Conservation (phyloP, 2,888 invertebrate genomes). For the Shargacucullia verbasci region DNA sequence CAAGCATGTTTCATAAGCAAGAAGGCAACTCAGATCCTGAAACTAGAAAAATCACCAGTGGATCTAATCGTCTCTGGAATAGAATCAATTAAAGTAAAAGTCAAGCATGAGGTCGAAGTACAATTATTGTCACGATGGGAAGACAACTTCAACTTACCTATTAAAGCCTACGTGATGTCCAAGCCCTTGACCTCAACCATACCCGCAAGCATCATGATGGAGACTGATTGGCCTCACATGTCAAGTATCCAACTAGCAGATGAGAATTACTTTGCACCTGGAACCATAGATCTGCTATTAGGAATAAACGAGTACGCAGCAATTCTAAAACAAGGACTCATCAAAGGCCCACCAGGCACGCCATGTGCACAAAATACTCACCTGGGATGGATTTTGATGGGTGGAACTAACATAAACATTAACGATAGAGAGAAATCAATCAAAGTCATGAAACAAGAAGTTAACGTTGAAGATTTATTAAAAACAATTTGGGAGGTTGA, state of each 20-base stretch:
- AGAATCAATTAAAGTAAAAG: slow-evolving; percentile 33
- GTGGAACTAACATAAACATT: not conserved
- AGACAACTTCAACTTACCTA: slow-evolving; percentile 16
- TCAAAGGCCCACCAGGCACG: slow-evolving; percentile 28
- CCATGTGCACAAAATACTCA: slow-evolving; percentile 4
- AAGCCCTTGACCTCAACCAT: slow-evolving; percentile 4
- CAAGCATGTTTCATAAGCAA: slow-evolving; percentile 46
- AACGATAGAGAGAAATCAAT: not conserved
- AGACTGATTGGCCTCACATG: too few species aligned
- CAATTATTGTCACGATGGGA: slow-evolving; percentile 20
- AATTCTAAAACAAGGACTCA: slow-evolving; percentile 4
- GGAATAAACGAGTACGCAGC: slow-evolving; percentile 36
- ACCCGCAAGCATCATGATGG: too few species aligned
- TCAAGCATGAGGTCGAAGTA: slow-evolving; percentile 34
- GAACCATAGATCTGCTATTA: slow-evolving; percentile 49
- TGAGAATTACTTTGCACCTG: slow-evolving; percentile 37
- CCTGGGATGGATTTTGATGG: slow-evolving; percentile 20
- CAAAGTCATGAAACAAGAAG: slow-evolving; percentile 1
- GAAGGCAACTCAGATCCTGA: slow-evolving; percentile 35
- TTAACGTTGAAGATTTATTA: slow-evolving; percentile 11
- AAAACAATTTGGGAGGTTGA: slow-evolving; percentile 23
- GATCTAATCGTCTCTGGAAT: slow-evolving; percentile 39
- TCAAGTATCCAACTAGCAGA: slow-evolving; percentile 17
- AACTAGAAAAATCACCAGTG: slow-evolving; percentile 18
- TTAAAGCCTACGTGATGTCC: slow-evolving; percentile 44